Base-by-base conservation (phyloP, 2,888 invertebrate species). In the Andrena dorsata region DNA sequence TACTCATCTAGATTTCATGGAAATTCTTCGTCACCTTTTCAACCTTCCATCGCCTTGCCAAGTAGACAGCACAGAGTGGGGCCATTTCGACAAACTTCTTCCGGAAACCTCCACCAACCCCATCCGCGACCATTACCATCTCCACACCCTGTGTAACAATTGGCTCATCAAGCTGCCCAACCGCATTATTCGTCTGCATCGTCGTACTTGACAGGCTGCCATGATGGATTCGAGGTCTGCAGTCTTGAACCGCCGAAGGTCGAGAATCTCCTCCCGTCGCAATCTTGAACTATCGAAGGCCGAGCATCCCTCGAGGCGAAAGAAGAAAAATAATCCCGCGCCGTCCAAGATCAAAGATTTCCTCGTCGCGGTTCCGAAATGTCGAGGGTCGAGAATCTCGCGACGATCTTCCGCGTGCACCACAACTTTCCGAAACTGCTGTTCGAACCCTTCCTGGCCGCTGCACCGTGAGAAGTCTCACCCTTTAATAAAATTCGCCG, bases 141-240 rank as follows among this genome's bases (percentile, higher is more conserved):
- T 26, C 3, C 20, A 13, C 53, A 56, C 56, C 56, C 56, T 56
- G 23, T 53, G 56, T n/a, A 70, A 66, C 28, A 66, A 73, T 72
- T 60, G 51, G 26, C 28, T 63, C 60, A 41, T 41, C 32, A n/a
- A 51, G 5, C 16, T 56, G 28, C 41, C 60, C 32, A 35, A n/a
- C 61, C 66, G 49, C 30, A 23, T 26, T 20, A 28, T 53, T 51
- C 53, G 58, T 16, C 32, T 53, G 13, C 35, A 51, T 49, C 51
- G 41, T 77, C 60, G 60, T 58, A 35, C 53, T 73, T 70, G 73
- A 82, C 70, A 75, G n/a, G 47, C 60, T 66, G 79, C 70, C 79
- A 51, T 47, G 63, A 69, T 76, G 20, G 53, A 70, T 41, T 63
- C 68, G 61, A 73, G 65, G 53, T 60, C 20, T 28, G 23, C 63